These are phyloP conservation scores for Hexactinellida sp. DNA, from an alignment of 37 sponge, comb jelly and placozoan genomes.

Conservation along the genomic window DNA sequence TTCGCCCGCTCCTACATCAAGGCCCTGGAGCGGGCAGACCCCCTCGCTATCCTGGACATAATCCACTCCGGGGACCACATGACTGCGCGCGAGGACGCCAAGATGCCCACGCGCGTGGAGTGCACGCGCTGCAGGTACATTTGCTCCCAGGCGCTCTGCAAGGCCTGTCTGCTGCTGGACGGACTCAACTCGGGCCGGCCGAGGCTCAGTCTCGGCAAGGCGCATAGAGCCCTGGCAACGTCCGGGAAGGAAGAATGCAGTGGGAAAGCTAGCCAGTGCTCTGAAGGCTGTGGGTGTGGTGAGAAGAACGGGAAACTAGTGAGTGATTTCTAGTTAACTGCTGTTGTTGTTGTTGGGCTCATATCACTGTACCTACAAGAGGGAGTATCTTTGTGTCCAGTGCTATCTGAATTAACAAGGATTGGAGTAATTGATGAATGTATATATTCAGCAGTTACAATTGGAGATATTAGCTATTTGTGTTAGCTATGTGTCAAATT, in stretches of 20 bases:
- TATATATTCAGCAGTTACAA: no score
- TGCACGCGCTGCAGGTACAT: constrained; percentile 88
- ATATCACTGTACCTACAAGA: no score
- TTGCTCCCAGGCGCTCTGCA: constrained; percentile 84
- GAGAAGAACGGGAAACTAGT: background rate
- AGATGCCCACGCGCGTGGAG: constrained; percentile 68
- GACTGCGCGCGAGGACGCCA: constrained; percentile 56
- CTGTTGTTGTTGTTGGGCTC: no score
- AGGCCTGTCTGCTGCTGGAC: constrained; percentile 88
- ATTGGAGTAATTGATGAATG: no score
- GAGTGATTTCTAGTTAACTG: no score
- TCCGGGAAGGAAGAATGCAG: background rate
- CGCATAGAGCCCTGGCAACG: constrained; percentile 7
- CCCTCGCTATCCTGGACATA: constrained; percentile 80
- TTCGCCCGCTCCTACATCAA: constrained; percentile 79
- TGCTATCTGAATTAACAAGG: no score
- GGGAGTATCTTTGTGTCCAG: no score
- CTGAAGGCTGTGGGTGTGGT: background rate
- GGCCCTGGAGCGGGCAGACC: constrained; percentile 71
- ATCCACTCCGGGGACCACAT: constrained; percentile 85
- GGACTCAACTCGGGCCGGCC: constrained; percentile 84
- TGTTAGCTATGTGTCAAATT: no score
- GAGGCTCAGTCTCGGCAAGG: constrained; percentile 75
- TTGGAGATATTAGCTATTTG: no score
- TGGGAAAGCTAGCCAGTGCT: background rate